phyloP scores from a whole-genome alignment of 2,113 vertebrate genomes.

The Odontophorus gujanensis region DNA sequence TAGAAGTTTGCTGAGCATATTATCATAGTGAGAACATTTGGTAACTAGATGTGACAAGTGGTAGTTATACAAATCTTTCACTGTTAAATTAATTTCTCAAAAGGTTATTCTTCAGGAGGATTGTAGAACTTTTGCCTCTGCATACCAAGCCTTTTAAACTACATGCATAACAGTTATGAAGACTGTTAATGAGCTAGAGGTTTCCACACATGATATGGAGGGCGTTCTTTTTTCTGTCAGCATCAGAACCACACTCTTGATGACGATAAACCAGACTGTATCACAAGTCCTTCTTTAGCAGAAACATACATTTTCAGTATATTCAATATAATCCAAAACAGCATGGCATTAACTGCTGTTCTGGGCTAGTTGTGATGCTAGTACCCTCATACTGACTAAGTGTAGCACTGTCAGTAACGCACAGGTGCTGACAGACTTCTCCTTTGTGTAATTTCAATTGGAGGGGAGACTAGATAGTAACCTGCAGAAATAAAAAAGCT shows the following conservation, averaged over 20 bases:
- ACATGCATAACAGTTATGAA: neutral
- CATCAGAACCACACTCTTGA: neutral
- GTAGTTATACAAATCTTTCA: neutral
- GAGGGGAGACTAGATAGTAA: neutral
- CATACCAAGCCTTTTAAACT: neutral
- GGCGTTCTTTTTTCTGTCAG: fast-evolving
- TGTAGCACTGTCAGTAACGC: neutral
- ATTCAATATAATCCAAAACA: neutral
- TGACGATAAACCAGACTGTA: neutral
- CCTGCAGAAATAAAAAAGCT: neutral
- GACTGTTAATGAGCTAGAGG: neutral
- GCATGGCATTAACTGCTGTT: neutral
- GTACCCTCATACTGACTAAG: fast-evolving
- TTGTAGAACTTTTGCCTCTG: neutral
- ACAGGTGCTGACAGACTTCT: neutral
- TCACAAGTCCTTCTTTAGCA: neutral
- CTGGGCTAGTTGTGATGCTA: neutral
- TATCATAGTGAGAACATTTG: neutral
- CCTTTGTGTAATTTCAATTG: neutral
- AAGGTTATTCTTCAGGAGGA: neutral
- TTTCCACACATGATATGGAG: neutral
- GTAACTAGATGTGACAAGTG: neutral
- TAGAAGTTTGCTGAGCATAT: neutral
- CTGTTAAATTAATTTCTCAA: neutral
- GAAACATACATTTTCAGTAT: neutral